Percentiles rank a stretch among this genome's conserved stretches.
These are phyloP conservation scores for Centrocercus urophasianus DNA, from an alignment of 2,113 vertebrate genomes.

Conservation along the genomic window DNA sequence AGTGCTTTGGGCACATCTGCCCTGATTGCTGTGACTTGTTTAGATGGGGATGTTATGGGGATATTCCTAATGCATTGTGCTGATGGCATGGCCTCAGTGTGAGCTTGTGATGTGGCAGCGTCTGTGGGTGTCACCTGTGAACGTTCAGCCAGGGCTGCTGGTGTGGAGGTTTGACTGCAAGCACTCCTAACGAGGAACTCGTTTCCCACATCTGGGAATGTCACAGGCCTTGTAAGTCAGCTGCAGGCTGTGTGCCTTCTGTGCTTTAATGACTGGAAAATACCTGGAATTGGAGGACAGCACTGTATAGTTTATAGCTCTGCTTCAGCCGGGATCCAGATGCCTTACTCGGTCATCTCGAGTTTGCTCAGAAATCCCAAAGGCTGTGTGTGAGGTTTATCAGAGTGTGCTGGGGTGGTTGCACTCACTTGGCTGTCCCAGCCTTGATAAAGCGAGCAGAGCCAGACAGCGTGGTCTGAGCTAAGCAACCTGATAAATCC, in stretches of 20 bases:
- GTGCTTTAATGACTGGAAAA: not conserved
- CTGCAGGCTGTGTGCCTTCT: not conserved
- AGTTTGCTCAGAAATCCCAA: not conserved
- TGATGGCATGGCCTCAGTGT: too few species aligned
- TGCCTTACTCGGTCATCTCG: not conserved
- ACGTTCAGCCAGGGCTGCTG: rapidly evolving
- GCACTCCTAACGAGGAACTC: not conserved
- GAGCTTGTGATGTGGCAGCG: not conserved
- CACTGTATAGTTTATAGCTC: not conserved
- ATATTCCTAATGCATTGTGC: not conserved
- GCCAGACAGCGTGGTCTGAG: not conserved
- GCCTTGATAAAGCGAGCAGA: not conserved
- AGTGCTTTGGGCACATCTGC: rapidly evolving
- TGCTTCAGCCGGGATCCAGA: not conserved
- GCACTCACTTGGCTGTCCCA: not conserved
- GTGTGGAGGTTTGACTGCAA: not conserved
- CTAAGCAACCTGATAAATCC: not conserved
- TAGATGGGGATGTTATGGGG: not conserved
- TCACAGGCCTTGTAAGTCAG: not conserved
- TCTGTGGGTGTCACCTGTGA: rapidly evolving
- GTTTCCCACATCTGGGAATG: rapidly evolving
- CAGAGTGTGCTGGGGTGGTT: not conserved
- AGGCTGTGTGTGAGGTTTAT: not conserved
- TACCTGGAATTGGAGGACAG: not conserved
- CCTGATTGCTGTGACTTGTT: not conserved